Percentiles rank a stretch among this genome's conserved stretches.
Conservation (phyloP, 2,113 vertebrate species). For the Herpetotheres cachinnans region DNA sequence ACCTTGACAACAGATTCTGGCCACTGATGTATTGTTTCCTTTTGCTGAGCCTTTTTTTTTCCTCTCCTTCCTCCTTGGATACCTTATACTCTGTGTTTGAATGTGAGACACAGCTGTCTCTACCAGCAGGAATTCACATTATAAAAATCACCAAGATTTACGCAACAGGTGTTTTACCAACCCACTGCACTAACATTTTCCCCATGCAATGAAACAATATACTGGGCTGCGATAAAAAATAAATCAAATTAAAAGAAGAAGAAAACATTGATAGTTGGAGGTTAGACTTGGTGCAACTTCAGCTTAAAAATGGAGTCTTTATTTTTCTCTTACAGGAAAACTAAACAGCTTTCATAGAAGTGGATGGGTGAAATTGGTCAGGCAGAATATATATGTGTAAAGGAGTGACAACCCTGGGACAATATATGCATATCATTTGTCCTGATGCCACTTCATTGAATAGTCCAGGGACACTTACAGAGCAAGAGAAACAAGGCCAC, state of each 20-base stretch:
- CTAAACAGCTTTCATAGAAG: background rate
- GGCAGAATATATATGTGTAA: background rate
- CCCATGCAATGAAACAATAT: slow-evolving; percentile 19
- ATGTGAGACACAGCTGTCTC: slow-evolving; percentile 54
- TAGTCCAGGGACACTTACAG: background rate
- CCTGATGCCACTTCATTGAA: background rate
- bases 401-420: background rate
- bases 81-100: slow-evolving; percentile 43
- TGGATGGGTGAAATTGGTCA: background rate
- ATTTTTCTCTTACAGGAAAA: background rate
- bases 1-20: slow-evolving; percentile 12
- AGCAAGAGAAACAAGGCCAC: background rate
- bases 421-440: background rate
- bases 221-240: background rate
- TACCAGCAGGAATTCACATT: slow-evolving; percentile 45
- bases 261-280: background rate
- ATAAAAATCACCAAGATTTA: slow-evolving; percentile 54
- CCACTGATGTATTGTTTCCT: slow-evolving; percentile 24
- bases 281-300: background rate
- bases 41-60: background rate
- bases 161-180: slow-evolving; percentile 51
- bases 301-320: background rate
- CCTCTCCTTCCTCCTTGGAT: slow-evolving; percentile 22
- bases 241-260: slow-evolving; percentile 8
- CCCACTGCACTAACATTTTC: slow-evolving; percentile 1